phyloP scores from a whole-genome alignment of 2,797 vertebrate species.

The Pseudomugil gertrudae region DNA sequence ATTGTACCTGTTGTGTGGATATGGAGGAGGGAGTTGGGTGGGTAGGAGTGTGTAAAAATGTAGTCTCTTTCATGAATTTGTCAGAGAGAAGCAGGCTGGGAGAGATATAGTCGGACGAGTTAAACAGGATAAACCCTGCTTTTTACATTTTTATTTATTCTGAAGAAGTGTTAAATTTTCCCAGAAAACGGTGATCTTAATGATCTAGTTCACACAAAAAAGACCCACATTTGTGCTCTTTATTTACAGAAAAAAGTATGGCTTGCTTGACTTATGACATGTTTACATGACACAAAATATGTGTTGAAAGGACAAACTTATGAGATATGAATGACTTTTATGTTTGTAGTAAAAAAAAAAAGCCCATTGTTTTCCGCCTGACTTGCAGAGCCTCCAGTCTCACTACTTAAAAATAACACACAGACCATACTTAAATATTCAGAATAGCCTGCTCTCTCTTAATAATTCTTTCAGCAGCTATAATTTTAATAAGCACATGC shows the following conservation, averaged over 20 bases:
- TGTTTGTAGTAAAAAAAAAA: background rate
- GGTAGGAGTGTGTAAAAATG: background rate
- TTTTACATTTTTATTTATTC: background rate
- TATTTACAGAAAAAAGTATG: conserved; percentile 1
- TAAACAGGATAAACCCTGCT: background rate
- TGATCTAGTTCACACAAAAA: background rate
- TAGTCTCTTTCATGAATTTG: conserved; percentile 13
- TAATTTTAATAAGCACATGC: conserved; percentile 16
- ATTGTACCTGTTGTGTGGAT: conserved; percentile 17
- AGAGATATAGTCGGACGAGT: background rate
- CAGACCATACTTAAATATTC: too few relatives aligned
- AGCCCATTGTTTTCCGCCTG: too few relatives aligned
- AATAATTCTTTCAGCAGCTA: background rate
- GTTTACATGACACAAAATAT: too few relatives aligned
- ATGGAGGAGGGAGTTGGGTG: background rate
- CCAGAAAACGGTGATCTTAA: conserved; percentile 10
- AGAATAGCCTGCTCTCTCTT: background rate
- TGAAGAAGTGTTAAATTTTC: conserved; percentile 8
- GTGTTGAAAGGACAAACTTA: background rate
- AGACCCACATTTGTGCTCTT: conserved; percentile 13
- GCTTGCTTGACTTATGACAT: too few relatives aligned
- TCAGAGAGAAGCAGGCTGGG: conserved; percentile 4
- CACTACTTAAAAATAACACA: background rate
- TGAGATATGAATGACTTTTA: background rate
- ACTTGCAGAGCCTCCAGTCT: background rate